A percentile compares a stretch with the other conserved stretches of the same genome.
phyloP scores from a whole-genome alignment of 2,113 vertebrate genomes.

The Ptilonorhynchus violaceus region DNA sequence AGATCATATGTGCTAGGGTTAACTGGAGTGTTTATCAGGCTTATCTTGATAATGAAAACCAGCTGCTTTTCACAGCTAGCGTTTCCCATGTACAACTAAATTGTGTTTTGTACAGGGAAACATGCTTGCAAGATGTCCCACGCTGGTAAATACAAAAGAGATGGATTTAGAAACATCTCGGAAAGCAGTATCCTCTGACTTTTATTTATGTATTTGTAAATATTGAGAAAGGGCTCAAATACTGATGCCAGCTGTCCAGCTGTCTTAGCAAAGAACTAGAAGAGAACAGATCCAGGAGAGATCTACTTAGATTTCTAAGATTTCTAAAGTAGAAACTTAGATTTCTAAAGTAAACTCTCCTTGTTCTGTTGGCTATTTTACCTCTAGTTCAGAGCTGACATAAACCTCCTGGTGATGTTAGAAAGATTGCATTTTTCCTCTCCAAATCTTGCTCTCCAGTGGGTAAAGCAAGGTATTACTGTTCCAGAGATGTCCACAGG shows the following conservation, averaged over 20 bases:
- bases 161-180: background rate
- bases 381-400: background rate
- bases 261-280: background rate
- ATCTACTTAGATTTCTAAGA: background rate
- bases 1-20: conserved; percentile 3
- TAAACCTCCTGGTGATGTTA: background rate
- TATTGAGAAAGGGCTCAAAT: background rate
- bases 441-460: background rate
- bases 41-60: conserved; percentile 30
- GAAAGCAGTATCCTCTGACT: background rate
- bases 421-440: background rate
- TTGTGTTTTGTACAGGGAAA: background rate
- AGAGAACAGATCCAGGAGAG: background rate
- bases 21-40: conserved; percentile 5
- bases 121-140: background rate
- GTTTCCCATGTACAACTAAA: background rate
- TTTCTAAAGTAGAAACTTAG: background rate
- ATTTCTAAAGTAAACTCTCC: background rate
- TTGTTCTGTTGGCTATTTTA: background rate
- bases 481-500: background rate
- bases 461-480: background rate
- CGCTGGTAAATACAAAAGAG: background rate
- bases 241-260: background rate
- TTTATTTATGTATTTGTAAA: background rate
- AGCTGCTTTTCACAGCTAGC: background rate